Evolutionary conservation across 2,113 vertebrate species (phyloP).

Genomic region (Apodemus speciosus): DNA sequence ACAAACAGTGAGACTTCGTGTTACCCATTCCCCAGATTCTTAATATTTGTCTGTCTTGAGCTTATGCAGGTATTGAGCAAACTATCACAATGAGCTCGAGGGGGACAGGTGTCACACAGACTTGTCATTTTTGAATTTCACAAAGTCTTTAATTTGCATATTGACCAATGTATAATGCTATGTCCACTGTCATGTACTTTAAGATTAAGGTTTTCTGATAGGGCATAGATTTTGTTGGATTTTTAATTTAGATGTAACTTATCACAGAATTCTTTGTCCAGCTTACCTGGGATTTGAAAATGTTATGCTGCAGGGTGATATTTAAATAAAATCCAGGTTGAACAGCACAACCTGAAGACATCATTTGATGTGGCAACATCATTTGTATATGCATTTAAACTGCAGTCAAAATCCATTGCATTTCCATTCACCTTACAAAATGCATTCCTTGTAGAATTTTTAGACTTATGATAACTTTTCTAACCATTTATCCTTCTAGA

Average conservation of each 20-base stretch:
- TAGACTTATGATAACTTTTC: conserved; percentile 14
- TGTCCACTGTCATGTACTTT: background rate
- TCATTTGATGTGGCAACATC: background rate
- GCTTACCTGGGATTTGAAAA: background rate
- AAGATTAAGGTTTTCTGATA: background rate
- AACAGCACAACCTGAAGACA: background rate
- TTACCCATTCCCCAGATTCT: background rate
- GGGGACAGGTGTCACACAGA: background rate
- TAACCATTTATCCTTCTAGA: conserved; percentile 36
- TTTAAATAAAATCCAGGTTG: background rate
- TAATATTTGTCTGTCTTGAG: background rate
- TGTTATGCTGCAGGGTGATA: background rate
- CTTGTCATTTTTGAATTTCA: background rate
- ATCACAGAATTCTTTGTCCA: background rate
- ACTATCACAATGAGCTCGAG: background rate
- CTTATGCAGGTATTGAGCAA: background rate
- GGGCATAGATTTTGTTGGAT: background rate
- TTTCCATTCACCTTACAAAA: background rate
- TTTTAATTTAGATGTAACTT: background rate
- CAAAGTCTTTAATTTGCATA: background rate
- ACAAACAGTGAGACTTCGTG: background rate
- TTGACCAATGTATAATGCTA: background rate
- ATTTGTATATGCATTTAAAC: background rate
- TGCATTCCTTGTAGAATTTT: background rate
- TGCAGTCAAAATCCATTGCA: background rate